Conservation (phyloP, 2,797 vertebrate genomes). For the Danio jaintianensis region DNA sequence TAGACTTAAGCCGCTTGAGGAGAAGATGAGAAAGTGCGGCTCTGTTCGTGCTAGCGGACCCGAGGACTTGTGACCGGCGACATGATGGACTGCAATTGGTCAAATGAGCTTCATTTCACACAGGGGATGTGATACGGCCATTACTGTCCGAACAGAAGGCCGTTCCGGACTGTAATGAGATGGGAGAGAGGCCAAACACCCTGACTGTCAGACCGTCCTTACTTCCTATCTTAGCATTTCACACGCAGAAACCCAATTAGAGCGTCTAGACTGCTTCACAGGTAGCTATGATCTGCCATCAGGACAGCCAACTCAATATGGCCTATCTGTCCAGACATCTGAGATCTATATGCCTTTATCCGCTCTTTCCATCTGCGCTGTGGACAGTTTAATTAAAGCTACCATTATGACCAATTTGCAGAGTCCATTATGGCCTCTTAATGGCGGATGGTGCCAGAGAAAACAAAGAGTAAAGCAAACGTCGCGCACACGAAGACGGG, state of each 20-base stretch:
- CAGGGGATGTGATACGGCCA: constrained; percentile 39
- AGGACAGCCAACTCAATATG: constrained; percentile 35
- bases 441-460: constrained; percentile 19
- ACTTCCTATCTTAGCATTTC: constrained; percentile 38
- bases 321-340: constrained; percentile 38
- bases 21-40: constrained; percentile 25
- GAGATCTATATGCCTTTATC: constrained; percentile 53
- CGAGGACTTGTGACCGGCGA: constrained; percentile 27
- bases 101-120: constrained; percentile 57
- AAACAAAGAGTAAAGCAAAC: constrained; percentile 37
- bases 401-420: constrained; percentile 78
- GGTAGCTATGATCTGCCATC: constrained; percentile 39
- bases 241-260: constrained; percentile 51
- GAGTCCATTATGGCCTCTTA: constrained; percentile 53
- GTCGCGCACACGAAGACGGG: not conserved
- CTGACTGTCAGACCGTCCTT: constrained; percentile 21
- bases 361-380: constrained; percentile 34
- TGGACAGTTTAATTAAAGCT: constrained; percentile 79
- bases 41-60: not conserved
- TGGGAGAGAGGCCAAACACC: constrained; percentile 44
- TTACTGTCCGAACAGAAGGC: constrained; percentile 43
- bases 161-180: constrained; percentile 55
- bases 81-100: constrained; percentile 46
- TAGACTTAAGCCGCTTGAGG: constrained; percentile 48
- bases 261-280: constrained; percentile 46